These are phyloP conservation scores for Eulemur coronatus DNA, from an alignment of 2,797 vertebrate species.

Conservation along the genomic window DNA sequence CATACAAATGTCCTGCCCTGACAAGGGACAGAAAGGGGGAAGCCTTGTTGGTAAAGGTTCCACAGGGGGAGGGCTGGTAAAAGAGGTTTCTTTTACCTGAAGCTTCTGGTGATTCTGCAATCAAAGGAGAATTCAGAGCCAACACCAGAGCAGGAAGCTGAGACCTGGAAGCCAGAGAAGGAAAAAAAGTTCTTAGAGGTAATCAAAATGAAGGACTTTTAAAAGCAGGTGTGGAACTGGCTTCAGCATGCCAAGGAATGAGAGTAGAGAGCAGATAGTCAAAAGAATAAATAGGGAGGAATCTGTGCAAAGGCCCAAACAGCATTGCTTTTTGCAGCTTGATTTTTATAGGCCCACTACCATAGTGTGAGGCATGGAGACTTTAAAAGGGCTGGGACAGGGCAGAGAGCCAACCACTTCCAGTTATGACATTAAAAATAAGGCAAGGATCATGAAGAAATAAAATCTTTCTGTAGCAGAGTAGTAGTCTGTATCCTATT, in stretches of 20 bases:
- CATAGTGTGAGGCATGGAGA: background rate
- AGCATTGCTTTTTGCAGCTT: background rate
- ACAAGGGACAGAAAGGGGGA: background rate
- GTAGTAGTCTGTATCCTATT: background rate
- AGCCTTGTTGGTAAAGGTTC: background rate
- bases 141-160: background rate
- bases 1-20: background rate
- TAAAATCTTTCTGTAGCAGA: background rate
- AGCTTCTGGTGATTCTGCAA: background rate
- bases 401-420: background rate
- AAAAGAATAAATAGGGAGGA: background rate
- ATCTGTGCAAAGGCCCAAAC: background rate
- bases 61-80: background rate
- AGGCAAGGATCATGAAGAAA: background rate
- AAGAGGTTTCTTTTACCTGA: background rate
- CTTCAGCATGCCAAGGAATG: background rate
- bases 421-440: background rate
- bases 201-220: background rate
- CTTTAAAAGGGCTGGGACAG: background rate
- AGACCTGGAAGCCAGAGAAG: background rate
- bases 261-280: background rate
- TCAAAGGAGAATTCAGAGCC: background rate
- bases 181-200: background rate
- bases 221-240: background rate
- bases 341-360: background rate